phyloP scores from a whole-genome alignment of 2,113 vertebrate species.

The Leptosomus discolor region DNA sequence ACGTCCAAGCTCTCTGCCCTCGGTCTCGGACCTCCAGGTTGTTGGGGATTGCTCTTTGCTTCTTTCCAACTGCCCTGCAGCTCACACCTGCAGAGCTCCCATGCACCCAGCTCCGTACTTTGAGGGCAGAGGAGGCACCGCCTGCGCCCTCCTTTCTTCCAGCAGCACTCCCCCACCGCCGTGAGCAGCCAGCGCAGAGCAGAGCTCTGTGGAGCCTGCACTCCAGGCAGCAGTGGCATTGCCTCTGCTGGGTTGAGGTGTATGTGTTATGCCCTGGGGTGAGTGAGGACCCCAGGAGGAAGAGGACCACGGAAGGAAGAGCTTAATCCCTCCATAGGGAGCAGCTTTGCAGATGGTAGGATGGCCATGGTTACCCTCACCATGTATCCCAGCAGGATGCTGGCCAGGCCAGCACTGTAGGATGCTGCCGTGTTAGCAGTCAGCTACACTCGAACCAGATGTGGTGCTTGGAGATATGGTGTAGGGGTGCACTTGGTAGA shows the following conservation, averaged over 20 bases:
- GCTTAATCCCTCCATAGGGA: background rate
- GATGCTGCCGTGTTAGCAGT: background rate
- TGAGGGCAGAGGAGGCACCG: background rate
- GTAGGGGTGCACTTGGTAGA: too few species aligned
- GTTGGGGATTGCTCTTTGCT: background rate
- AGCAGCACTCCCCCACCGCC: background rate
- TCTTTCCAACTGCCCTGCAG: background rate
- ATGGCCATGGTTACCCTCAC: background rate
- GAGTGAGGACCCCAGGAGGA: background rate
- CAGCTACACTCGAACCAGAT: rapidly evolving
- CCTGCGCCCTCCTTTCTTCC: background rate
- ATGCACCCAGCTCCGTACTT: background rate
- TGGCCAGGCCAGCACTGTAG: background rate
- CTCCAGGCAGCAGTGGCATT: background rate
- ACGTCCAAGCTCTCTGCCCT: background rate
- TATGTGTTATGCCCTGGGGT: background rate
- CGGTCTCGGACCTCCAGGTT: background rate
- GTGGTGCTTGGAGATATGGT: too few species aligned
- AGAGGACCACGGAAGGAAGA: background rate
- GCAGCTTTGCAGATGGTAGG: background rate
- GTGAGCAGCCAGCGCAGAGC: background rate
- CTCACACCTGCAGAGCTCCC: background rate
- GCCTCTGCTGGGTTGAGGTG: background rate
- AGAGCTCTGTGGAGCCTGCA: background rate
- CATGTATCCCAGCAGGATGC: background rate